Evolutionary conservation across 2,797 vertebrate genomes (phyloP), one percentile per base, ranked within the genome.

Genomic region (Anguilla obscura): DNA sequence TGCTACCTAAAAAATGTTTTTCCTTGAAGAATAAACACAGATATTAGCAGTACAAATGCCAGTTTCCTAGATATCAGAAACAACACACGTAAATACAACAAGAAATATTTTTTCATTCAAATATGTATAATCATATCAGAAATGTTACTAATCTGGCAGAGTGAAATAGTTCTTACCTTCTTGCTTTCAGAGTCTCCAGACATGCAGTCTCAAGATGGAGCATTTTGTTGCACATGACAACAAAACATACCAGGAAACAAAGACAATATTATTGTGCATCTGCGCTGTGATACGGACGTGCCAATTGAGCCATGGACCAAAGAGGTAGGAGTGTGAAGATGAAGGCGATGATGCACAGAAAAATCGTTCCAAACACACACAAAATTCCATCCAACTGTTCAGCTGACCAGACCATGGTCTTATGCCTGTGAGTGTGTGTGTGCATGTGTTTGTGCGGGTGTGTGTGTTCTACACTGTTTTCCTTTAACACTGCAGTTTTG

Each of bases 191-290:
- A 4, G 16, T 16, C 88, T 79, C 82, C 76, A 86, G 87, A 58
- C 56, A 14, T 87, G 58, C 52, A 24, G 69, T 52, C 86, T 82
- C 88, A 84, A 48, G 56, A 88, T 88, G 85, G 54, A 87, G 79
- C 85, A 86, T 85, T 91, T 58, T 48, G 82, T 89, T 90, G 87
- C 93, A 93, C 95, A 93, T 94, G 93, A 93, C 92, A 89, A 89
- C 66, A 60, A 30, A 90, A 21, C 74, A 52, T 71, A 60, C 74
- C 76, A 76, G 66, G 82, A 92, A 93, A 91, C 90, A 92, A 95
- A 94, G 94, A 91, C 88, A 45, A 91, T 90, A 27, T 90, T 92
- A 94, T 94, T 95, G 94, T 95, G 90, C 24, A 80, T 88, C 14
- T 60, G 56, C 71, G 85, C 89, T 66, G 85, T 90, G 88, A 66